Conservation (phyloP, 2,888 invertebrate species). For the Catonia carolina region DNA sequence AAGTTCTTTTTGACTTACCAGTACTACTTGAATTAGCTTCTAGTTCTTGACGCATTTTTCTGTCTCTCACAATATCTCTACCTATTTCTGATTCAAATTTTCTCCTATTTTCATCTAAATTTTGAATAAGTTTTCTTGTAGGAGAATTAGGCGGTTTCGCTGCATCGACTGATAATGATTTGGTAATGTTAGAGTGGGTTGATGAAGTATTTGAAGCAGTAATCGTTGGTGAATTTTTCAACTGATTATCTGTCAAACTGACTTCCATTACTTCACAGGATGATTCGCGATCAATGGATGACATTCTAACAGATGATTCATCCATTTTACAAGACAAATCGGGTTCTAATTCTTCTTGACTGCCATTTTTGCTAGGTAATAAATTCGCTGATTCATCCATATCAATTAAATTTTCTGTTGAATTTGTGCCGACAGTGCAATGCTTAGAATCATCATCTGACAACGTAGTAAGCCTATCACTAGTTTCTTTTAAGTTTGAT, state of each 20-base stretch:
- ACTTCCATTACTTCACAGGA: conserved; percentile 4
- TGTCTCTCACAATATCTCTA: conserved; percentile 44
- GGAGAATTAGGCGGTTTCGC: conserved; percentile 16
- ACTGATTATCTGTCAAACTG: not conserved
- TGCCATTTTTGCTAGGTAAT: not conserved
- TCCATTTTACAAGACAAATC: not conserved
- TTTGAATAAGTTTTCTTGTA: conserved; percentile 18
- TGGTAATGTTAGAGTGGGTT: no score
- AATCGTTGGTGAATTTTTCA: not conserved
- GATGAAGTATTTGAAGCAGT: not conserved
- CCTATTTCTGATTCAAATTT: conserved; percentile 48
- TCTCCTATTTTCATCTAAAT: conserved; percentile 34
- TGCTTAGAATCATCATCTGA: not conserved
- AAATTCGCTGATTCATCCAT: not conserved
- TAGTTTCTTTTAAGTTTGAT: not conserved
- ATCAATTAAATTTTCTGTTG: conserved; percentile 6
- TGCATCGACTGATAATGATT: not conserved
- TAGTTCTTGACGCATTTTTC: conserved; percentile 45
- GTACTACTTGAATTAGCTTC: conserved; percentile 27
- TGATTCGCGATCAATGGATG: not conserved
- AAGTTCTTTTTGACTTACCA: conserved; percentile 24
- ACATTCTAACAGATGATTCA: not conserved
- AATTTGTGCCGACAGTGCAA: not conserved
- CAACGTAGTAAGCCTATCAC: not conserved
- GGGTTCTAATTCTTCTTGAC: not conserved